Evolutionary conservation across 2,113 vertebrate species (phyloP).

Genomic region (Xenopus laevis): DNA sequence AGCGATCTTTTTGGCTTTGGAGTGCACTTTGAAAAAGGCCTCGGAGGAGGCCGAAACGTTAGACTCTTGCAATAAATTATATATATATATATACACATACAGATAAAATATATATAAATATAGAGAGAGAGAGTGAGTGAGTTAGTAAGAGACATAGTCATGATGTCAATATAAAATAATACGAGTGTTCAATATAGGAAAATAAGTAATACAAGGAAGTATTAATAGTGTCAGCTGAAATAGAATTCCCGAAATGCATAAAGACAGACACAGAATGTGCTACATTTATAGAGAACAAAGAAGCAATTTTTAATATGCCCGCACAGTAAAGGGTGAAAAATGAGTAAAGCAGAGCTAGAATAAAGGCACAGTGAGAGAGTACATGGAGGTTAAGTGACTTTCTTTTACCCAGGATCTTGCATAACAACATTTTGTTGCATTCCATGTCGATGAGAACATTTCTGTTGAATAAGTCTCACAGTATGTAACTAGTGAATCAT

Average conservation of each 20-base stretch:
- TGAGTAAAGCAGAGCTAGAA: constrained; percentile 45
- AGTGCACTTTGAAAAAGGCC: too few relatives aligned
- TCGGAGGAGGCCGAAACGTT: too few relatives aligned
- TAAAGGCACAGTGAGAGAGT: constrained; percentile 39
- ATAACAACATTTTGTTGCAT: constrained; percentile 43
- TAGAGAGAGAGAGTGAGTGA: too few relatives aligned
- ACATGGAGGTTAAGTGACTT: constrained; percentile 45
- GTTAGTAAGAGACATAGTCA: too few relatives aligned
- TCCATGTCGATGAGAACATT: constrained; percentile 43
- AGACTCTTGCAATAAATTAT: too few relatives aligned
- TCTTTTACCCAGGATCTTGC: constrained; percentile 34
- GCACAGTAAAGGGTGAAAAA: constrained; percentile 43
- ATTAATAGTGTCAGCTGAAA: constrained; percentile 20
- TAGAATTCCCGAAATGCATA: constrained; percentile 31
- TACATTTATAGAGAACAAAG: constrained; percentile 43
- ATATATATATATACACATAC: too few relatives aligned
- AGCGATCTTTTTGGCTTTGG: too few relatives aligned
- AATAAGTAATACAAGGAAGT: constrained; percentile 10
- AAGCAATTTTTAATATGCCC: constrained; percentile 45
- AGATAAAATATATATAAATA: too few relatives aligned
- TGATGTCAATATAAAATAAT: too few relatives aligned
- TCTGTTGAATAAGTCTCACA: constrained; percentile 42
- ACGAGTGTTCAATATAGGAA: background rate
- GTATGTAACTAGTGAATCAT: constrained; percentile 23
- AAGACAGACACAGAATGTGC: constrained; percentile 38